phyloP scores from a whole-genome alignment of 1,140 invertebrate genomes.

The Nephotettix cincticeps region DNA sequence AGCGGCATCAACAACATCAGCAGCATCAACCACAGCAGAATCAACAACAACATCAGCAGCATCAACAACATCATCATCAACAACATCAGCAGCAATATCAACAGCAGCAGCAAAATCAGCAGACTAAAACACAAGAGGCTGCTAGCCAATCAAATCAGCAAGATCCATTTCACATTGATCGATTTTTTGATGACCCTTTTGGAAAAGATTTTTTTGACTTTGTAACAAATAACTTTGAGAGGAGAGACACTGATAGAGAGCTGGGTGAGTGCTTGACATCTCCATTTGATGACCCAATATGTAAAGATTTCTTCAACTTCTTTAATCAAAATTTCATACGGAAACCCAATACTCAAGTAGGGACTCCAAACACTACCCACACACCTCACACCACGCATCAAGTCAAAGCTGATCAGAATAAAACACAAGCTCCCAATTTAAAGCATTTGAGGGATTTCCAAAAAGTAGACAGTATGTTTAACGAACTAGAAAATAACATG shows the following conservation, averaged over 20 bases:
- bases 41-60: neutral
- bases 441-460: too few relatives aligned
- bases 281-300: neutral
- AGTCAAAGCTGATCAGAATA: too few relatives aligned
- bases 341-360: neutral
- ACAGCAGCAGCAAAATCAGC: neutral
- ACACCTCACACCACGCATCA: neutral
- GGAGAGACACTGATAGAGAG: neutral
- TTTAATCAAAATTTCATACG: neutral
- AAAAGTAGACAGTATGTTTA: too few relatives aligned
- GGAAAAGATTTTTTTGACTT: neutral
- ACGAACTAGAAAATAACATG: too few relatives aligned
- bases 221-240: neutral
- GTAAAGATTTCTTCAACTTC: slow-evolving; percentile 2
- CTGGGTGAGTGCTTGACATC: neutral
- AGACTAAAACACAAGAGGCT: neutral
- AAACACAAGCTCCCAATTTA: too few relatives aligned
- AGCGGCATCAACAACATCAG: neutral
- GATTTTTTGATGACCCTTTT: neutral
- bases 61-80: neutral
- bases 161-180: neutral
- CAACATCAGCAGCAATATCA: neutral
- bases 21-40: neutral
- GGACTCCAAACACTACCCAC: neutral
- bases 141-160: neutral